Evolutionary conservation across 2,113 vertebrate genomes (phyloP), one percentile per base, ranked within the genome.

Genomic region (Cygnus buccinator): DNA sequence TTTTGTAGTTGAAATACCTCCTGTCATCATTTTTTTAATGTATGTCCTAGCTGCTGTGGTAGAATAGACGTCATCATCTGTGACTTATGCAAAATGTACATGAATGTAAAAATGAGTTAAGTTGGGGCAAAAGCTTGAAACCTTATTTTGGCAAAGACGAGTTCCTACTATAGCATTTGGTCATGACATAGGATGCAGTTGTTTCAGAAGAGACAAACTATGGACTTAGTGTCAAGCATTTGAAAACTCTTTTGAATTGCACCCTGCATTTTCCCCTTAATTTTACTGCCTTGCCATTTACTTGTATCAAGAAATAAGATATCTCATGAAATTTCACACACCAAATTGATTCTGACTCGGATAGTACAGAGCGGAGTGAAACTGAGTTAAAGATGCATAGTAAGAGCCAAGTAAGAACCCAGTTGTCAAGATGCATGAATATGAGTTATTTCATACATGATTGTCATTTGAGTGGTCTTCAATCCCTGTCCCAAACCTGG

Each of bases 261-360:
- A 68, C 37, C 5, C 21, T 26, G 41, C 23, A 65, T 43, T 54
- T 58, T 78, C 35, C 73, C 63, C 25, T 15, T 19, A 57, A 8
- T 71, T 41, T 29, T 35, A 37, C 73, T 62, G 39, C 46, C 54
- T 29, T 25, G 39, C 15, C 52, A 23, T 28, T 29, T n/a, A 39
- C n/a, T 37, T 18, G 17, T 21, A n/a, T 3, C 13, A 5, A 57
- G 63, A 37, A 37, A 39, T 11, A 21, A 0, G 1, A 2, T 4
- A 79, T 62, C 10, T 31, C 77, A 4, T 3, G 41, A 50, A n/a
- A 39, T 66, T 67, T 26, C 14, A 41, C 33, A 23, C 28, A 4
- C 3, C 0, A 3, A 65, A n/a, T 65, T 22, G 70, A 63, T 9
- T 9, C 28, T 29, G 52, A 2, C 50, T 57, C 33, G 48, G 37